Percentiles rank a stretch among this genome's conserved stretches.
Evolutionary conservation across 2,113 vertebrate genomes (phyloP).

Genomic region (Agapornis roseicollis): DNA sequence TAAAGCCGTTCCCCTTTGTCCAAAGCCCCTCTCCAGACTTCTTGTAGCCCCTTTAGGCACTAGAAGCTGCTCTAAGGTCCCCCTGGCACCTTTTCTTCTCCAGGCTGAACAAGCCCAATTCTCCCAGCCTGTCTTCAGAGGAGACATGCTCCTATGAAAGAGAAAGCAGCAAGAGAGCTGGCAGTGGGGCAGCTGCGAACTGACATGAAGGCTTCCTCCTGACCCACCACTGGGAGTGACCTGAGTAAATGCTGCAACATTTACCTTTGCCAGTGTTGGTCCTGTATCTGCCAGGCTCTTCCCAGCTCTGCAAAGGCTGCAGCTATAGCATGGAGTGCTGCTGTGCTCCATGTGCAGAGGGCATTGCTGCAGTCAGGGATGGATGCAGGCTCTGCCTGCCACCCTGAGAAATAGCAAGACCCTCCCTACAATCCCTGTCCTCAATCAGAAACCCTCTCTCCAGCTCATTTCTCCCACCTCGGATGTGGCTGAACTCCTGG

Average conservation of each 20-base stretch:
- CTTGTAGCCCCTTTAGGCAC: background rate
- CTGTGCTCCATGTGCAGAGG: background rate
- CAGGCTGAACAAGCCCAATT: background rate
- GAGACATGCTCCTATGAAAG: background rate
- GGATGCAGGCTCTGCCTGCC: background rate
- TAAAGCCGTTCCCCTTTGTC: background rate
- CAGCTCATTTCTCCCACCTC: background rate
- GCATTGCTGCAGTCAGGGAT: background rate
- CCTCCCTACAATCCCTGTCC: background rate
- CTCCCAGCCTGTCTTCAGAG: background rate
- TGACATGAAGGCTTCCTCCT: background rate
- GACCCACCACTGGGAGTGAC: background rate
- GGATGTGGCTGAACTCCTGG: accelerated
- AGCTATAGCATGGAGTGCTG: background rate
- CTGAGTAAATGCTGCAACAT: background rate
- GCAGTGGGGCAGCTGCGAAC: background rate
- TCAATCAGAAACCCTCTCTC: background rate
- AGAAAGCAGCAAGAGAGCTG: background rate
- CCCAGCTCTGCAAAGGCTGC: background rate
- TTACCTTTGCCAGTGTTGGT: background rate
- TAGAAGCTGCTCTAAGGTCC: background rate
- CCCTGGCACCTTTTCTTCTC: background rate
- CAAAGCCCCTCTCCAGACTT: background rate
- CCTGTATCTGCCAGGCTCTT: background rate
- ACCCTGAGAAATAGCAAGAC: background rate